Percentiles rank a stretch among this genome's conserved stretches.
Evolutionary conservation across 2,888 invertebrate genomes (phyloP).

Genomic region (Drosophila eohydei): DNA sequence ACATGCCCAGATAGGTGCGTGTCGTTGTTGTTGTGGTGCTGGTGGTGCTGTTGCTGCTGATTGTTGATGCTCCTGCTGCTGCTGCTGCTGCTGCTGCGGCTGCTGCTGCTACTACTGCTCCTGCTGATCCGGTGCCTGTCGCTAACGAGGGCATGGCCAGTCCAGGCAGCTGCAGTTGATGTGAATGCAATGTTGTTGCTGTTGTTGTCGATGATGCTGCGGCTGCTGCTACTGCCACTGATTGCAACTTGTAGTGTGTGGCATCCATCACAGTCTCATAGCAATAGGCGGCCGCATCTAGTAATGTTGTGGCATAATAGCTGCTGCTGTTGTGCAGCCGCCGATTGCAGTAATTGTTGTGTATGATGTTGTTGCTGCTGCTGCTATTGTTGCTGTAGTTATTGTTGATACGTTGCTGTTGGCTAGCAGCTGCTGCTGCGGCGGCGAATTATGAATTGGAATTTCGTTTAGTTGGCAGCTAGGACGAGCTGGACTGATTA

Average conservation of each 20-base stretch:
- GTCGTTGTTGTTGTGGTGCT: constrained; percentile 39
- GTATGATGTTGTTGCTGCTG: constrained; percentile 34
- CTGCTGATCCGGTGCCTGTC: constrained; percentile 16
- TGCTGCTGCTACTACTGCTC: constrained; percentile 23
- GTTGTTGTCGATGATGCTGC: constrained; percentile 11
- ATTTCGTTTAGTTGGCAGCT: constrained; percentile 86
- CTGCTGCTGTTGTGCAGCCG: constrained; percentile 42
- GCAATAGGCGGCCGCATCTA: constrained; percentile 67
- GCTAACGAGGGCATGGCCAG: constrained; percentile 9
- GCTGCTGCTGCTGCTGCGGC: not conserved
- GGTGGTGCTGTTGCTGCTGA: constrained; percentile 20
- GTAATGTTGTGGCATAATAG: constrained; percentile 54
- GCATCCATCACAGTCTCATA: constrained; percentile 70
- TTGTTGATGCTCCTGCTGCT: constrained; percentile 16
- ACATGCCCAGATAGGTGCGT: constrained; percentile 65
- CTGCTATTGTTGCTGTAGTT: constrained; percentile 40
- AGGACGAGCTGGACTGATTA: constrained; percentile 89
- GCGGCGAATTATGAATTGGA: constrained; percentile 85
- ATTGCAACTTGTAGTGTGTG: constrained; percentile 52
- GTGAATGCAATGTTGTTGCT: constrained; percentile 29
- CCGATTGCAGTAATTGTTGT: constrained; percentile 22
- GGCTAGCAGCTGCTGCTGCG: constrained; percentile 55
- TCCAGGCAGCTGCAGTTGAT: constrained; percentile 27
- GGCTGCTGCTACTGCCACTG: constrained; percentile 24
- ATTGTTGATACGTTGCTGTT: constrained; percentile 24